These are phyloP conservation scores for Aulostomus chinensis DNA, from an alignment of 2,797 vertebrate genomes.

Conservation along the genomic window DNA sequence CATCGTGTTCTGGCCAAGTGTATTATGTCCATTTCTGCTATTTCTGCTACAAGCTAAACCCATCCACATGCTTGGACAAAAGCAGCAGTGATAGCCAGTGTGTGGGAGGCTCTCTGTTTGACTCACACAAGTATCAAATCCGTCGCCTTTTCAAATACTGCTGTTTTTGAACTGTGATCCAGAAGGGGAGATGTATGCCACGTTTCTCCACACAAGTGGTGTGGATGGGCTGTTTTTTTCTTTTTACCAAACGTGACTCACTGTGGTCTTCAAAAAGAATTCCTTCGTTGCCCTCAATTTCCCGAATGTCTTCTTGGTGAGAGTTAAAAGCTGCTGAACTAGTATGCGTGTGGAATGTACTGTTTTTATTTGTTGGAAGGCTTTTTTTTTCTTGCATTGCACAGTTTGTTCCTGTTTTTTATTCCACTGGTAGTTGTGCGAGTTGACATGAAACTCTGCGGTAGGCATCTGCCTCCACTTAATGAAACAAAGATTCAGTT, in stretches of 20 bases:
- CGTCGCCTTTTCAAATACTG: constrained; percentile 8
- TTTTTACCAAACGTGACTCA: constrained; percentile 56
- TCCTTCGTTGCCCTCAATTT: constrained; percentile 41
- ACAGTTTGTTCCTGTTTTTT: constrained; percentile 13
- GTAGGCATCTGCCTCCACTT: constrained; percentile 55
- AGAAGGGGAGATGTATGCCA: constrained; percentile 9
- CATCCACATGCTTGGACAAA: too few relatives aligned
- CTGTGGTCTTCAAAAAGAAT: constrained; percentile 62
- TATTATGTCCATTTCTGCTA: too few relatives aligned
- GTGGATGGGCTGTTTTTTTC: constrained; percentile 16
- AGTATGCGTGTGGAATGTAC: constrained; percentile 13
- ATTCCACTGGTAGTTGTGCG: constrained; percentile 1
- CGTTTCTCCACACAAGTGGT: constrained; percentile 13
- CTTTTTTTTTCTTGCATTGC: constrained; percentile 21
- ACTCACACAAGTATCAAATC: too few relatives aligned
- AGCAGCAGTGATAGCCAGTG: constrained; percentile 17
- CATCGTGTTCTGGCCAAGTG: constrained; percentile 22
- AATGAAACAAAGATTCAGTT: constrained; percentile 21
- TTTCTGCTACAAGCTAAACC: too few relatives aligned
- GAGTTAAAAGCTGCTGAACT: constrained; percentile 34
- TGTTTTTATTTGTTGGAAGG: constrained; percentile 31
- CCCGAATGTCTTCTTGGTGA: constrained; percentile 27
- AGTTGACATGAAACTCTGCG: constrained; percentile 11
- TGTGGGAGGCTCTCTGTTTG: too few relatives aligned
- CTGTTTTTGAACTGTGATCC: not conserved